A percentile compares a stretch with the other conserved stretches of the same genome.
Conservation (phyloP, 2,797 vertebrate genomes). For the Sus cebifrons region DNA sequence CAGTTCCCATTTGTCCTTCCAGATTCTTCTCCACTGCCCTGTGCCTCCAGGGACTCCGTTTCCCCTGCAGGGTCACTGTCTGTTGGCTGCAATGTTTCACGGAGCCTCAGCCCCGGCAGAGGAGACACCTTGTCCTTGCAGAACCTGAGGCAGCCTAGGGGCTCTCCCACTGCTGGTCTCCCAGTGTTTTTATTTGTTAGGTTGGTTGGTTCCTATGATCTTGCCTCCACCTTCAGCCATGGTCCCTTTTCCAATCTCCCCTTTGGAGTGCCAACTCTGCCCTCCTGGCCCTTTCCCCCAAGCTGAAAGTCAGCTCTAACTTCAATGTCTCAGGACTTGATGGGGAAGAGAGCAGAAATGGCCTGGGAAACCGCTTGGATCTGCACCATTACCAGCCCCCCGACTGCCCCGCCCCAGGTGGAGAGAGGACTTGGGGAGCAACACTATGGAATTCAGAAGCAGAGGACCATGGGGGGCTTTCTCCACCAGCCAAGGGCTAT, state of each 20-base stretch:
- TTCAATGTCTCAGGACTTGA: fast-evolving
- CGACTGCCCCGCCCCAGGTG: too few species aligned
- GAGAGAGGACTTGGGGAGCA: not conserved
- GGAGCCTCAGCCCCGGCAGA: fast-evolving
- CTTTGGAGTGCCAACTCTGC: fast-evolving
- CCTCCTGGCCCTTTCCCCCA: fast-evolving
- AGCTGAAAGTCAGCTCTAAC: not conserved
- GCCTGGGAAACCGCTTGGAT: not conserved
- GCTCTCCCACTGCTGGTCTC: not conserved
- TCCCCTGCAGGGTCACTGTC: fast-evolving
- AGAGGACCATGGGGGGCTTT: not conserved
- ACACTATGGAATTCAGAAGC: not conserved
- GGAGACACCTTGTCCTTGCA: not conserved
- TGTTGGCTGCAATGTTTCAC: too few species aligned
- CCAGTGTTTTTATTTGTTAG: too few species aligned
- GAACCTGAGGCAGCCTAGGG: not conserved
- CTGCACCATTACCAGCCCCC: not conserved
- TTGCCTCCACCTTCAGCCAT: not conserved
- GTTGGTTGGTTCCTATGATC: too few species aligned
- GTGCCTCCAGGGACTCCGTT: fast-evolving
- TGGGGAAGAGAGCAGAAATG: not conserved
- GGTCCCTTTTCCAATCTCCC: fast-evolving
- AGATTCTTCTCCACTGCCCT: not conserved
- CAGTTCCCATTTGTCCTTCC: not conserved
- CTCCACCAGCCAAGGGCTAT: fast-evolving